Evolutionary conservation across 2,113 vertebrate species (phyloP).

Genomic region (Phyllostomus discolor): DNA sequence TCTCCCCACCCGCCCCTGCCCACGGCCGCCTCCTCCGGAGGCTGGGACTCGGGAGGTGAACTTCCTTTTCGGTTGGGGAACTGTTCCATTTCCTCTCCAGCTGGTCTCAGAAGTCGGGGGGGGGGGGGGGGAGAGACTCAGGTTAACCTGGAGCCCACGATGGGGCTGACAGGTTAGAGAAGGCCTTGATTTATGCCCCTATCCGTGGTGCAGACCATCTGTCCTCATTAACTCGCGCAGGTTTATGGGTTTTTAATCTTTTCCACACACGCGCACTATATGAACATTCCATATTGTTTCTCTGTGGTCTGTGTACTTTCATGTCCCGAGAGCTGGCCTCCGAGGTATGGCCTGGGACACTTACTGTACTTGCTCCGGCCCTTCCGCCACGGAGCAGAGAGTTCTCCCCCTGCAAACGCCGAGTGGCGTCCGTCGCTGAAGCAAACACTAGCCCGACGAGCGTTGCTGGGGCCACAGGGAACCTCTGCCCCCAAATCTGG

Average conservation of each 20-base stretch:
- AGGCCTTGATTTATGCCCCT: slow-evolving; percentile 2
- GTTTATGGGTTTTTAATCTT: slow-evolving; percentile 52
- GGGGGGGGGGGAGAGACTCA: too few relatives aligned
- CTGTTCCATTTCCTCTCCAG: slow-evolving; percentile 37
- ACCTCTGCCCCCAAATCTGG: background rate
- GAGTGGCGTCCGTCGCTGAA: background rate
- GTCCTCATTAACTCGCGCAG: slow-evolving; percentile 34
- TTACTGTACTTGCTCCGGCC: background rate
- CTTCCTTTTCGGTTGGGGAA: background rate
- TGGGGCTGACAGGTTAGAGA: background rate
- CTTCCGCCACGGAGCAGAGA: background rate
- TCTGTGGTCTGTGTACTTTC: background rate
- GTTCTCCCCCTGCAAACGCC: background rate
- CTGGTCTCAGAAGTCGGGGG: background rate
- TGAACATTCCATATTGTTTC: background rate
- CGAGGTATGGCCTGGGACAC: background rate
- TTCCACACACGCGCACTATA: slow-evolving; percentile 13
- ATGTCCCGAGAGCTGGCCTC: background rate
- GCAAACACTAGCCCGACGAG: background rate
- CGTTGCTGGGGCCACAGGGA: background rate
- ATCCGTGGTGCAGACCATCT: background rate
- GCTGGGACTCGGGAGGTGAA: background rate
- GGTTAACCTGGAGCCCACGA: background rate
- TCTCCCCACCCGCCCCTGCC: background rate
- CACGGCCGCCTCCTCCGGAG: background rate